A percentile compares a stretch with the other conserved stretches of the same genome.
Evolutionary conservation across 2,797 vertebrate species (phyloP).

Genomic region (Phalloptychus januarius): DNA sequence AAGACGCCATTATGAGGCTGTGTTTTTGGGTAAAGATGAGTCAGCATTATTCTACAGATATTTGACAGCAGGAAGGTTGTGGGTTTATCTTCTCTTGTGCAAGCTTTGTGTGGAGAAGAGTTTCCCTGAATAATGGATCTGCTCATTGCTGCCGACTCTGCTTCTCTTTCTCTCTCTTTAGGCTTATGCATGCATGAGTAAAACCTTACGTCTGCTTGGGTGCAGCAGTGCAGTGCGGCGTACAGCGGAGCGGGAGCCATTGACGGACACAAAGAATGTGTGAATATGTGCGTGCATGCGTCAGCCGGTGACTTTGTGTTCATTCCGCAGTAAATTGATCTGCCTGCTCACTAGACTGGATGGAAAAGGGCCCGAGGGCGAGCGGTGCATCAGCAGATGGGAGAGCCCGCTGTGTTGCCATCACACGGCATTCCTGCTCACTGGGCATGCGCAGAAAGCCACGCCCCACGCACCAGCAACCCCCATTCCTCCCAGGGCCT

Average conservation of each 20-base stretch:
- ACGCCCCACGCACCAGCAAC: conserved; percentile 40
- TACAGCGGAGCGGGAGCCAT: conserved; percentile 58
- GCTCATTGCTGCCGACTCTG: conserved; percentile 41
- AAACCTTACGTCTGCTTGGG: conserved; percentile 54
- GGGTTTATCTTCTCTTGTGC: conserved; percentile 16
- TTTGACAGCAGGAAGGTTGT: conserved; percentile 22
- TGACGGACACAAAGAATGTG: conserved; percentile 61
- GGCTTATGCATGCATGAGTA: conserved; percentile 69
- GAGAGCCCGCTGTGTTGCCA: conserved; percentile 83
- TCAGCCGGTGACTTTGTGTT: conserved; percentile 71
- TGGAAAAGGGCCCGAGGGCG: conserved; percentile 82
- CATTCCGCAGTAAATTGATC: conserved; percentile 86
- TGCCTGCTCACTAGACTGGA: conserved; percentile 88
- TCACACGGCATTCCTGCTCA: conserved; percentile 80
- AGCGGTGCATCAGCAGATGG: conserved; percentile 85
- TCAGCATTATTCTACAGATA: conserved; percentile 53
- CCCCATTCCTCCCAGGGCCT: conserved; percentile 57
- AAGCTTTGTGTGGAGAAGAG: conserved; percentile 20
- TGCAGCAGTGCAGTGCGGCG: conserved; percentile 46
- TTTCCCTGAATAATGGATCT: conserved; percentile 70
- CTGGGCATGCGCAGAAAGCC: conserved; percentile 78
- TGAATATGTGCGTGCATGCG: conserved; percentile 47
- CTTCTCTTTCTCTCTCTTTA: conserved; percentile 11
- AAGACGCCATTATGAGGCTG: conserved; percentile 23
- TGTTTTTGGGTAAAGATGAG: conserved; percentile 40